Evolutionary conservation across 2,113 vertebrate species (phyloP).

Genomic region (Pygoscelis adeliae): DNA sequence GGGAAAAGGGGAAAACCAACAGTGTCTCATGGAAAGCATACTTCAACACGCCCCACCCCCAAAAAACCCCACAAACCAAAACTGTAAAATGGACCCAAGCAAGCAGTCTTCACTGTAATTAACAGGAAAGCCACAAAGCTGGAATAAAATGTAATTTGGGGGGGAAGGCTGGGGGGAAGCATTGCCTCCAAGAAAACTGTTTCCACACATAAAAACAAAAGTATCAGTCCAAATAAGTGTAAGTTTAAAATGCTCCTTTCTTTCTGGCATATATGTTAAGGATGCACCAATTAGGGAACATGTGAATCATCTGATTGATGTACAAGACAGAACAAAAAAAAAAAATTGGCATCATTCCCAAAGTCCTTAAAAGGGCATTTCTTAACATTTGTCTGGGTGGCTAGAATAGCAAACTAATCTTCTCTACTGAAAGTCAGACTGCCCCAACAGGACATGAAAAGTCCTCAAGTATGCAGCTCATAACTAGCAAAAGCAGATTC

Average conservation of each 20-base stretch:
- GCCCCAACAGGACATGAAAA: not conserved
- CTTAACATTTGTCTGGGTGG: conserved; percentile 9
- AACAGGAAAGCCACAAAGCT: not conserved
- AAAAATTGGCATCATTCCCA: not conserved
- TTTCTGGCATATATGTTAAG: not conserved
- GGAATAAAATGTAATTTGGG: not conserved
- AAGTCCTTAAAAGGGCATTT: conserved; percentile 68
- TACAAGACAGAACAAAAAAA: not conserved
- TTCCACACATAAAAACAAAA: not conserved
- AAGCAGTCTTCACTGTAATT: not conserved
- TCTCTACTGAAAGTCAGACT: conserved; percentile 36
- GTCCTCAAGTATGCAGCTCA: not conserved
- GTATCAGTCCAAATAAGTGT: not conserved
- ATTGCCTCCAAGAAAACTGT: not conserved
- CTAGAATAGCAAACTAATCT: conserved; percentile 39
- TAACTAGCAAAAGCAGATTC: not conserved
- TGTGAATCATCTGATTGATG: conserved; percentile 33
- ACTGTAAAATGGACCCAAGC: not conserved
- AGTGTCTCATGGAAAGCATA: not conserved
- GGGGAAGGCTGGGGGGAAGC: not conserved
- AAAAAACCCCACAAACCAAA: not conserved
- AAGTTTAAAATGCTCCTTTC: not conserved
- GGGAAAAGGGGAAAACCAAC: not conserved
- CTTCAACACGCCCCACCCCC: not conserved
- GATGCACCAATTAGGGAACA: not conserved